Evolutionary conservation across 1,140 invertebrate species (phyloP), one percentile per base, ranked within the genome.

Genomic region (Drosophila athabasca): DNA sequence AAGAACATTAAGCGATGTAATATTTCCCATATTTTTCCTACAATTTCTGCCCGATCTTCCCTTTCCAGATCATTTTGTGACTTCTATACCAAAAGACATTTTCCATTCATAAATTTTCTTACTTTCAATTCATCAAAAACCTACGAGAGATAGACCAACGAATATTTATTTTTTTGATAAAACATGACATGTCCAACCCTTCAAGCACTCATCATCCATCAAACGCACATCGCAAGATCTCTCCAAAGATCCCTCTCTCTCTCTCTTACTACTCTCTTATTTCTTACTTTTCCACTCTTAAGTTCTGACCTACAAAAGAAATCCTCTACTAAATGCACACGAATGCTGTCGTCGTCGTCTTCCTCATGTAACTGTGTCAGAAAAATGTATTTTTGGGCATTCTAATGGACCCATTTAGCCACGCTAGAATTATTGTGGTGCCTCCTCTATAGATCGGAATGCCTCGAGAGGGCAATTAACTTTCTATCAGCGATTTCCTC

Each of bases 391-490:
- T 88, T 85, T 89, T 81, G 79, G 83, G 45, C 22, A 62, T 87
- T 72, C 60, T 79, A 82, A 82, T 88, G 82, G 71, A 61, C 78
- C 70, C 83, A 85, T 85, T 87, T 88, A 88, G 70, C 62, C 49
- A 39, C 35, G 35, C 35, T 39, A 11, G 35, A 39, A 39, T 13
- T 39, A 31, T 53, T 52, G 62, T 73, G 61, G 78, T 76, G 68
- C 68, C 8, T 8, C 8, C 2, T 52, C 26, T 19, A 15, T 31
- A 45, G 45, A 50, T 52, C 53, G 66, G 62, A 73, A 88, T 89
- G 83, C 11, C 79, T 74, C 84, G 60, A 83, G 84, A 88, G 83
- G 83, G 72, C 83, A 89, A 88, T 89, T 88, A 88, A 88, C 84
- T 88, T 83, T 76, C 53, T 39, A 58, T 52, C 43, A 54, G 4